Conservation (phyloP, 2,888 invertebrate species). For the Sarcophaga subvicina region DNA sequence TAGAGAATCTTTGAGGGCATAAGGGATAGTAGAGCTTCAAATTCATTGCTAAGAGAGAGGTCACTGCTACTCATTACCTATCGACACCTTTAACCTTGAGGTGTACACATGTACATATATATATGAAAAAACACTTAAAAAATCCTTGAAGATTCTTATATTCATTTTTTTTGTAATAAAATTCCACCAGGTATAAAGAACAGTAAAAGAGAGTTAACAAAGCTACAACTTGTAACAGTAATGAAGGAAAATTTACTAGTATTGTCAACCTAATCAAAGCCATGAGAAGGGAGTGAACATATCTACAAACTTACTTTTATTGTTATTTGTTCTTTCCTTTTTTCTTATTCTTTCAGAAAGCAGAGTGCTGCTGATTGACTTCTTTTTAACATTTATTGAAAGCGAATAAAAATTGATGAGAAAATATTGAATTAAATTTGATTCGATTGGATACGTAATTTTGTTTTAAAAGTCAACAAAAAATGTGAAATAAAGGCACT, state of each 20-base stretch:
- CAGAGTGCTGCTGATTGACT: too few relatives aligned
- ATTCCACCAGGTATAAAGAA: background rate
- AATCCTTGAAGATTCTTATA: too few relatives aligned
- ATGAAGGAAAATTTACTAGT: constrained; percentile 33
- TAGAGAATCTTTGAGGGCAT: too few relatives aligned
- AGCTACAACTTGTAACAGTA: constrained; percentile 14
- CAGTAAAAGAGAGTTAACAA: constrained; percentile 56
- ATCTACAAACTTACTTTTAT: background rate
- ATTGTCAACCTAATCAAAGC: constrained; percentile 23
- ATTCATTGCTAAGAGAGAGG: too few relatives aligned
- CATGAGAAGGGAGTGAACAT: background rate
- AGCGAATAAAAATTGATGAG: constrained; percentile 6
- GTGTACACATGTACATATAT: too few relatives aligned
- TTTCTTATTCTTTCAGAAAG: too few relatives aligned
- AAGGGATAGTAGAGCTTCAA: too few relatives aligned
- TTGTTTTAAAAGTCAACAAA: constrained; percentile 54
- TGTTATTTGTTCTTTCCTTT: background rate
- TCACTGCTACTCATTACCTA: too few relatives aligned
- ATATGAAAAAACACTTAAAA: too few relatives aligned
- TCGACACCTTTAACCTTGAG: too few relatives aligned
- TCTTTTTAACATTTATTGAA: constrained; percentile 33
- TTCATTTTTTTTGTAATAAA: background rate
- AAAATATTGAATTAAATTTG: constrained; percentile 53
- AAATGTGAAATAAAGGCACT: background rate
- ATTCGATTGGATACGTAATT: constrained; percentile 59